Evolutionary conservation across 2,113 vertebrate genomes (phyloP).

Genomic region (Corythoichthys haematopterus): DNA sequence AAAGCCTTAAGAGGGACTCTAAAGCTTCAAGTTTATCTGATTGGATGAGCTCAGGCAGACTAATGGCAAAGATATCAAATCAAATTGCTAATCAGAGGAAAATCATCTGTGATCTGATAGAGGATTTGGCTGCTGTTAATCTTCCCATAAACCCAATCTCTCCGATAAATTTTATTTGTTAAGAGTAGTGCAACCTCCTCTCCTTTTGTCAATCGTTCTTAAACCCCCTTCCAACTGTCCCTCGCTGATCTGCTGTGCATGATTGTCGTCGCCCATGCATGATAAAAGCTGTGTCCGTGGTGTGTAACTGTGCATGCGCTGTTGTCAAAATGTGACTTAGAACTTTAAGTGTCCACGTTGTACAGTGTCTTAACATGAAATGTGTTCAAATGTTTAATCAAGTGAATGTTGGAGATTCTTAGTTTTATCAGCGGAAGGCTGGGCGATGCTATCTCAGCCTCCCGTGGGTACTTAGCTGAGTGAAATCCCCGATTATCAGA

Average conservation of each 20-base stretch:
- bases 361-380: slow-evolving; percentile 32
- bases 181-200: slow-evolving; percentile 9
- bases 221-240: not conserved
- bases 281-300: slow-evolving; percentile 40
- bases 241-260: slow-evolving; percentile 39
- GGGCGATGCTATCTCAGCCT: not conserved
- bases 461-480: slow-evolving; percentile 31
- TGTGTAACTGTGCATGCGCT: slow-evolving; percentile 44
- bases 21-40: slow-evolving; percentile 42
- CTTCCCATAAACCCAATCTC: slow-evolving; percentile 21
- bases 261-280: slow-evolving; percentile 55
- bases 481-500: slow-evolving; percentile 25
- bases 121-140: slow-evolving; percentile 30
- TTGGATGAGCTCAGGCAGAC: slow-evolving; percentile 17
- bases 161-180: slow-evolving; percentile 23
- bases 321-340: slow-evolving; percentile 40
- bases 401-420: slow-evolving; percentile 16
- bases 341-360: slow-evolving; percentile 38
- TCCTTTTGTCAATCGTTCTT: slow-evolving; percentile 3
- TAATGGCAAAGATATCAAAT: slow-evolving; percentile 20
- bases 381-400: slow-evolving; percentile 38
- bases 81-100: slow-evolving; percentile 30
- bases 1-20: slow-evolving; percentile 34
- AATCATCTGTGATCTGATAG: slow-evolving; percentile 19
- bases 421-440: not conserved